phyloP scores from a whole-genome alignment of 2,113 vertebrate genomes.

The Seriola aureovittata region DNA sequence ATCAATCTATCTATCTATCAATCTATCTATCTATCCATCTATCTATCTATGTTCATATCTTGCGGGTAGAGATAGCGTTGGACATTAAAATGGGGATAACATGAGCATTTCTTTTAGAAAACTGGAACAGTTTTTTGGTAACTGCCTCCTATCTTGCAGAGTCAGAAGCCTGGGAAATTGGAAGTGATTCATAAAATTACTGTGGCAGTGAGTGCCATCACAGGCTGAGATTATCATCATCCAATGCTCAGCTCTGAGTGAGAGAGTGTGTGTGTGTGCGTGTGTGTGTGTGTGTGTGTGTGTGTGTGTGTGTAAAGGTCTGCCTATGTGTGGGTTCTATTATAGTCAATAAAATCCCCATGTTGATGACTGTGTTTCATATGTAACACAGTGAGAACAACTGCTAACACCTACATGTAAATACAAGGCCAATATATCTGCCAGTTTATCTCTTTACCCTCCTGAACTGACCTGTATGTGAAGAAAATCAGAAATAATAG shows the following conservation, averaged over 20 bases:
- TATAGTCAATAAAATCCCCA: conserved; percentile 33
- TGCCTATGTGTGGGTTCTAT: neutral
- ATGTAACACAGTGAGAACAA: conserved; percentile 2
- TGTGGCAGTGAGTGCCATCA: conserved; percentile 52
- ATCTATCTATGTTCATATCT: neutral
- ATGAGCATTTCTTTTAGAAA: conserved; percentile 12
- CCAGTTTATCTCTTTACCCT: neutral
- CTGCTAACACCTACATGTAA: neutral
- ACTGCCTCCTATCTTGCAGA: conserved; percentile 53
- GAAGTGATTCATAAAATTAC: conserved; percentile 65
- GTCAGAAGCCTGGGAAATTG: conserved; percentile 59
- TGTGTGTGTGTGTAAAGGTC: neutral
- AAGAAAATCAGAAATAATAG: neutral
- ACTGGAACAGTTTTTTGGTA: conserved; percentile 14
- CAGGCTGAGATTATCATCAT: conserved; percentile 60
- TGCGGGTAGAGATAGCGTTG: conserved; percentile 18
- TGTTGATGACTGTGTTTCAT: conserved; percentile 5
- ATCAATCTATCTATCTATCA: conserved; percentile 27
- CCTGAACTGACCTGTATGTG: neutral
- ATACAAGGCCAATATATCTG: neutral
- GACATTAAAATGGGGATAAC: conserved; percentile 26
- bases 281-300: neutral
- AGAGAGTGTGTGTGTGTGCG: conserved; percentile 10
- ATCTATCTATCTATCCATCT: conserved; percentile 27
- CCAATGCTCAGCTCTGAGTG: conserved; percentile 34